Conservation (phyloP, 2,888 invertebrate genomes). For the Dione vanillae region DNA sequence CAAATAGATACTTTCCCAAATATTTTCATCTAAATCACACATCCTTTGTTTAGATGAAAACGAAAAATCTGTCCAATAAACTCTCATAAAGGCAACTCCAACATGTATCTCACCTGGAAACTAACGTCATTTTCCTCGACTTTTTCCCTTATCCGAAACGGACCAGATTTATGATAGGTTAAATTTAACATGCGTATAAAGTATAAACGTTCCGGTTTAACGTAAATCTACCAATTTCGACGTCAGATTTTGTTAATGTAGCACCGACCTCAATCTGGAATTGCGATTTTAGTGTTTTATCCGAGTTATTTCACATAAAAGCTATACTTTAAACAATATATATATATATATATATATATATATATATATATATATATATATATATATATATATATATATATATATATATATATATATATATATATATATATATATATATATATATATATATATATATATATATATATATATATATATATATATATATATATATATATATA, state of each 20-base stretch:
- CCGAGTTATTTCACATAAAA: not conserved
- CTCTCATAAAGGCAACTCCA: slow-evolving; percentile 35
- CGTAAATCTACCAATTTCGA: slow-evolving; percentile 11
- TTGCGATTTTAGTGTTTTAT: slow-evolving; percentile 3
- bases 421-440: too few relatives aligned
- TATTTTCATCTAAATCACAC: slow-evolving; percentile 31
- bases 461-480: too few relatives aligned
- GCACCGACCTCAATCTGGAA: not conserved
- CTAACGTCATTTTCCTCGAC: slow-evolving; percentile 26
- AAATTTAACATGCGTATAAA: slow-evolving; percentile 36
- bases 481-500: too few relatives aligned
- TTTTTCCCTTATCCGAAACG: slow-evolving; percentile 27
- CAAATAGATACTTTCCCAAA: not conserved
- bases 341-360: too few relatives aligned
- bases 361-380: too few relatives aligned
- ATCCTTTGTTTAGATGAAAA: slow-evolving; percentile 31
- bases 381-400: too few relatives aligned
- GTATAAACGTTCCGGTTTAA: slow-evolving; percentile 11
- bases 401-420: too few relatives aligned
- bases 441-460: too few relatives aligned
- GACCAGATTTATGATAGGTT: slow-evolving; percentile 45
- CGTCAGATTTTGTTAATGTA: slow-evolving; percentile 14
- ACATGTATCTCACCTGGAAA: slow-evolving; percentile 40
- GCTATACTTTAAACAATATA: not conserved
- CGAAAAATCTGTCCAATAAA: slow-evolving; percentile 37